Conservation (phyloP, 2,797 vertebrate species). For the Danio tinwini region DNA sequence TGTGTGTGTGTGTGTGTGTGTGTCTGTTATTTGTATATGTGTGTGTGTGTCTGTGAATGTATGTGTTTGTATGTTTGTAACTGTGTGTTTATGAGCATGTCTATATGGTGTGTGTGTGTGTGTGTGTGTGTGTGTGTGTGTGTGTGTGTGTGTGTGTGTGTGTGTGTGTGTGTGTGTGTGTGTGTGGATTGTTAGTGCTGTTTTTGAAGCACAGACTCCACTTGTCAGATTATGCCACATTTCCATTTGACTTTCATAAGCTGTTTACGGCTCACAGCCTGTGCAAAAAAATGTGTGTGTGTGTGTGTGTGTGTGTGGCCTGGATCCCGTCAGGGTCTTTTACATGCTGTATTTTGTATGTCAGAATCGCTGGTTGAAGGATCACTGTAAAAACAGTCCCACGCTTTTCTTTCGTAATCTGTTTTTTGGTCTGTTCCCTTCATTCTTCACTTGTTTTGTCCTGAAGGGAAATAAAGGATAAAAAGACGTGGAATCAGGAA, state of each 20-base stretch:
- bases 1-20: no score
- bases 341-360: conserved; percentile 80
- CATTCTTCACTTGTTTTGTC: background rate
- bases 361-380: conserved; percentile 77
- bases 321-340: conserved; percentile 69
- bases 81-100: conserved; percentile 42
- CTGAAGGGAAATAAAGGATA: conserved; percentile 9
- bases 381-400: conserved; percentile 66
- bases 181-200: conserved; percentile 77
- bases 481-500: conserved; percentile 6
- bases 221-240: conserved; percentile 85
- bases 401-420: background rate
- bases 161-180: conserved; percentile 60
- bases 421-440: background rate
- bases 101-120: conserved; percentile 59
- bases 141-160: conserved; percentile 24
- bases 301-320: background rate
- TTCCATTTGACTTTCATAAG: conserved; percentile 88
- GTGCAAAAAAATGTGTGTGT: conserved; percentile 77
- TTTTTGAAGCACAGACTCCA: conserved; percentile 79
- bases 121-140: no score
- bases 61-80: no score
- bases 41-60: no score
- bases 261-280: conserved; percentile 84
- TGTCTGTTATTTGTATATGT: no score